A percentile compares a stretch with the other conserved stretches of the same genome.
Evolutionary conservation across 2,113 vertebrate genomes (phyloP).

Genomic region (Coreoperca whiteheadi): DNA sequence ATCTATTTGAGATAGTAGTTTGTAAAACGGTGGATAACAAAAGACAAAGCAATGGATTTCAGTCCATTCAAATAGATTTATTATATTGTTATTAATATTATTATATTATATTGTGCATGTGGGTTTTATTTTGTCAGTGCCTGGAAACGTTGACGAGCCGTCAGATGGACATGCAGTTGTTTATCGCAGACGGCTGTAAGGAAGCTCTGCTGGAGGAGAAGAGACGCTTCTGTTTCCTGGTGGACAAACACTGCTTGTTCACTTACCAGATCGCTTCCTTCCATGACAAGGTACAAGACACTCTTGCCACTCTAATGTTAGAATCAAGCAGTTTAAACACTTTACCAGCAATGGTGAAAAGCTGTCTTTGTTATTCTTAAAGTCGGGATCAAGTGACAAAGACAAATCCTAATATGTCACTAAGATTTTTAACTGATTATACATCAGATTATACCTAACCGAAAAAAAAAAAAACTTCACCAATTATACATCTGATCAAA

Average conservation of each 20-base stretch:
- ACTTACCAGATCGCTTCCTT: conserved; percentile 87
- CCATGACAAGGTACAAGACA: conserved; percentile 88
- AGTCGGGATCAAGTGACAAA: not conserved
- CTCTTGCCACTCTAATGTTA: not conserved
- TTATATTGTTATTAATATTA: not conserved
- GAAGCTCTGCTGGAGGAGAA: conserved; percentile 97
- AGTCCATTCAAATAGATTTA: not conserved
- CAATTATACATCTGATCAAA: not conserved
- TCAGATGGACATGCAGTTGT: conserved; percentile 95
- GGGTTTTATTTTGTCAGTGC: conserved; percentile 81
- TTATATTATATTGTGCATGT: not conserved
- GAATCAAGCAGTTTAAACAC: not conserved
- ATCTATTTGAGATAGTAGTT: not conserved
- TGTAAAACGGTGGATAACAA: not conserved
- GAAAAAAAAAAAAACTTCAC: not conserved
- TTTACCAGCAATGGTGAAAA: not conserved
- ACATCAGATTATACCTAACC: not conserved
- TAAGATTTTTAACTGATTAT: not conserved
- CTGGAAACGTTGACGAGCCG: conserved; percentile 90
- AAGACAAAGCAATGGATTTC: not conserved
- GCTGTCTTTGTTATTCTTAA: not conserved
- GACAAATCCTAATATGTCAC: not conserved
- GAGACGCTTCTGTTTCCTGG: conserved; percentile 96
- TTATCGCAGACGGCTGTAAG: conserved; percentile 93
- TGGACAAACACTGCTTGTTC: conserved; percentile 96